Evolutionary conservation across 2,113 vertebrate species (phyloP).

Genomic region (Steatornis caripensis): DNA sequence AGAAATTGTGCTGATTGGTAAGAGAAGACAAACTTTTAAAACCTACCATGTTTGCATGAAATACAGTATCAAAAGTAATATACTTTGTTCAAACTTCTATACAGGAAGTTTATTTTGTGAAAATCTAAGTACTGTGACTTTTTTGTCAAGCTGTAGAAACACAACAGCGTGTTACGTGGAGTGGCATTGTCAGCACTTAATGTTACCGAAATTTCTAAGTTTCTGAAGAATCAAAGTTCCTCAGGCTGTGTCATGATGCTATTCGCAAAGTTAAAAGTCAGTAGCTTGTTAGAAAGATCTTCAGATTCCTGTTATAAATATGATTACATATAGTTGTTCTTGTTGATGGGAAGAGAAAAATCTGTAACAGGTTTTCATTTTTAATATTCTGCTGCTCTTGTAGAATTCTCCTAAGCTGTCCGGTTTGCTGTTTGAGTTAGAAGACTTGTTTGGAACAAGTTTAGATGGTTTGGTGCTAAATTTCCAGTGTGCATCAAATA

Average conservation of each 20-base stretch:
- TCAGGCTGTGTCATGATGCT: neutral
- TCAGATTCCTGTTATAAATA: neutral
- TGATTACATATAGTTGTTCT: neutral
- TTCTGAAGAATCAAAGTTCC: neutral
- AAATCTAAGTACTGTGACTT: neutral
- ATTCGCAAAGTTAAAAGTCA: neutral
- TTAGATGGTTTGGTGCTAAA: neutral
- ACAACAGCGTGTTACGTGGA: neutral
- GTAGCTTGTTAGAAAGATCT: neutral
- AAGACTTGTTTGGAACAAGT: neutral
- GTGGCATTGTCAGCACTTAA: neutral
- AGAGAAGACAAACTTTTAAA: neutral
- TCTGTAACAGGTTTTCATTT: neutral
- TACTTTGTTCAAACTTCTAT: neutral
- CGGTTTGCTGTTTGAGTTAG: neutral
- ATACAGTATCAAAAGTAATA: neutral
- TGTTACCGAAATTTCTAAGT: neutral
- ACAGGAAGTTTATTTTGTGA: neutral
- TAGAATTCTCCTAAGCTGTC: neutral
- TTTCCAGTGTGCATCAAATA: neutral
- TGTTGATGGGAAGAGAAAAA: neutral
- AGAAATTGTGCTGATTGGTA: neutral
- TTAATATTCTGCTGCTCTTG: neutral
- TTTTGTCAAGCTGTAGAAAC: neutral
- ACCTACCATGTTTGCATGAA: neutral